A percentile compares a stretch with the other conserved stretches of the same genome.
These are phyloP conservation scores for Corythornis madagascariensis DNA, from an alignment of 2,113 vertebrate species.

Conservation along the genomic window DNA sequence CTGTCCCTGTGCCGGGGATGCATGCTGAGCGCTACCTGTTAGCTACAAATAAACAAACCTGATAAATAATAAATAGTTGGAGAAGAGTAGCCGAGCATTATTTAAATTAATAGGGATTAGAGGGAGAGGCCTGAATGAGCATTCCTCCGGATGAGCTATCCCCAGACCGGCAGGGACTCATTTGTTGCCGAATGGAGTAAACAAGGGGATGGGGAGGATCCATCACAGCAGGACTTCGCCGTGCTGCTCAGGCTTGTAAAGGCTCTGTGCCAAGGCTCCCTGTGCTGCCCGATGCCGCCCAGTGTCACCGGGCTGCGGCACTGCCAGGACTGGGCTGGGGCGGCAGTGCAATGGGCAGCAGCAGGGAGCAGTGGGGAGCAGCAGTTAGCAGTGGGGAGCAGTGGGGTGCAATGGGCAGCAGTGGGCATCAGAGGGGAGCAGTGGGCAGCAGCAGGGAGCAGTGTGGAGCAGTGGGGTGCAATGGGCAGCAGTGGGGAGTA, in stretches of 20 bases:
- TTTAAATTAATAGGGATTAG: conserved; percentile 99
- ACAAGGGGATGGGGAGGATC: conserved; percentile 60
- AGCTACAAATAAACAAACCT: conserved; percentile 97
- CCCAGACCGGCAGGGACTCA: conserved; percentile 69
- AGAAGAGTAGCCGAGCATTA: conserved; percentile 82
- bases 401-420: rapidly evolving
- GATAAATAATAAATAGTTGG: conserved; percentile 97
- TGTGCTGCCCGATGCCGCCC: background rate
- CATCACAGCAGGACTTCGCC: conserved; percentile 4
- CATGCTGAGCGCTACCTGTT: conserved; percentile 90
- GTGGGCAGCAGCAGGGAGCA: background rate
- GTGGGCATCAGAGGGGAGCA: background rate
- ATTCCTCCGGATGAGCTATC: conserved; percentile 72
- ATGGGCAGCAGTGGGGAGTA: background rate
- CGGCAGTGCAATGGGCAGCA: too few species aligned
- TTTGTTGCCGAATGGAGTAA: conserved; percentile 71
- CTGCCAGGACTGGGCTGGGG: background rate
- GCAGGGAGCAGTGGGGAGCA: background rate
- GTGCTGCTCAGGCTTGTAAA: background rate
- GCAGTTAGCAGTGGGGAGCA: background rate
- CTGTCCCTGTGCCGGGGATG: conserved; percentile 78
- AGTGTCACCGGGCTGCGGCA: background rate
- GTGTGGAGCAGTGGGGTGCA: background rate
- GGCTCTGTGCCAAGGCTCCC: background rate
- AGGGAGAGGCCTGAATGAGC: conserved; percentile 77